These are phyloP conservation scores for Coelopa pilipes DNA, from an alignment of 2,888 invertebrate species.

Conservation along the genomic window DNA sequence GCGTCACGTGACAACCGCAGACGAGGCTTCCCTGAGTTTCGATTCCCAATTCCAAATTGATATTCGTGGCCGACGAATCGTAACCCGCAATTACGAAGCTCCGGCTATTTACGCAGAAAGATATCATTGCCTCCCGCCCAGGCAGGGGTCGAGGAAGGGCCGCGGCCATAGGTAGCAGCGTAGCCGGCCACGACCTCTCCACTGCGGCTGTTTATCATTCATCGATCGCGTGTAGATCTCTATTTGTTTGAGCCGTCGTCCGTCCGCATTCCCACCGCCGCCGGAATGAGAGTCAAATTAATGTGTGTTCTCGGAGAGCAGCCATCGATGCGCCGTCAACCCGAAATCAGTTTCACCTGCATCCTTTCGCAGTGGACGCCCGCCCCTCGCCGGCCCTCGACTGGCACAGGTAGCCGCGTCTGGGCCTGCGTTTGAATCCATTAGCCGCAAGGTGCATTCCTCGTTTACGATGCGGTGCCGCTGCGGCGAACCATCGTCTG, in stretches of 20 bases:
- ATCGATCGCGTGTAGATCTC: constrained; percentile 1
- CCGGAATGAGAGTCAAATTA: constrained; percentile 25
- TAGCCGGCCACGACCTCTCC: no score
- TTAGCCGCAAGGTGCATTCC: constrained; percentile 64
- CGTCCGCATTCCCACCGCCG: neutral
- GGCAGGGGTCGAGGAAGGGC: no score
- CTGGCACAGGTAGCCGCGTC: constrained; percentile 7
- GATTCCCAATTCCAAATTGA: no score
- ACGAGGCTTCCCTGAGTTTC: no score
- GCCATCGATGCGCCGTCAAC: constrained; percentile 12
- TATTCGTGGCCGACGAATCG: no score
- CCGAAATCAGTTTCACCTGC: constrained; percentile 35
- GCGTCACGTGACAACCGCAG: no score
- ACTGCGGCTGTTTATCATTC: constrained; percentile 15
- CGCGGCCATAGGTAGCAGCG: no score
- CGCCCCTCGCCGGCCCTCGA: neutral
- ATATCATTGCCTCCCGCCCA: no score
- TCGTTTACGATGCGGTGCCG: constrained; percentile 37
- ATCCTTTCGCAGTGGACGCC: constrained; percentile 17
- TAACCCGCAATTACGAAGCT: no score
- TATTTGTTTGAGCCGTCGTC: neutral
- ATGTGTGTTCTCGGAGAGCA: neutral
- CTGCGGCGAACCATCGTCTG: constrained; percentile 47
- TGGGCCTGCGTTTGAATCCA: constrained; percentile 58
- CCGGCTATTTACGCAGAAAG: no score